Conservation (phyloP, 2,113 vertebrate genomes). For the Bothrops jararaca region DNA sequence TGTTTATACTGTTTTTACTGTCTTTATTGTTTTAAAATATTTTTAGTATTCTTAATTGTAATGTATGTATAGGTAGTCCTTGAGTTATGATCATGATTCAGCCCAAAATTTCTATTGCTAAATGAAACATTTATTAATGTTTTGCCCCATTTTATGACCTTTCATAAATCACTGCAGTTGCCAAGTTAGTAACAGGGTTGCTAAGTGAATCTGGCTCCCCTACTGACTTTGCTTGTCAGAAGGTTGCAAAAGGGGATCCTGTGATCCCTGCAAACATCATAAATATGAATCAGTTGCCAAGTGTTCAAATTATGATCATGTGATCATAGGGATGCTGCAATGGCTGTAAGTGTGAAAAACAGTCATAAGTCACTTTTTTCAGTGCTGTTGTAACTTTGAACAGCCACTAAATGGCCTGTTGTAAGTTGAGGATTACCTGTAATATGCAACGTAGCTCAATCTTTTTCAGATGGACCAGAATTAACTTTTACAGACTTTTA, state of each 20-base stretch:
- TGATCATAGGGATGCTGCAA: neutral
- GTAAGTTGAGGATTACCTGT: neutral
- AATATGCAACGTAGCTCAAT: neutral
- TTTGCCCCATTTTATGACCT: neutral
- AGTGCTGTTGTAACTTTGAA: neutral
- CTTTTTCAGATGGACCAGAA: neutral
- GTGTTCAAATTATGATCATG: neutral
- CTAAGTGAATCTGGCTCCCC: neutral
- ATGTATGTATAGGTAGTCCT: neutral
- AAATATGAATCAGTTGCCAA: neutral
- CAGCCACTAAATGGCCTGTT: neutral
- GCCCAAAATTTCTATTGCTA: neutral
- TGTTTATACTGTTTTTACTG: neutral
- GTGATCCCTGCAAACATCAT: no score
- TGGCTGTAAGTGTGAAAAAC: neutral
- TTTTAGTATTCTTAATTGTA: neutral
- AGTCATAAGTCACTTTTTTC: neutral
- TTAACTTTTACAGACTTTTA: neutral
- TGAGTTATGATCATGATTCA: neutral
- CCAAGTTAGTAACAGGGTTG: neutral
- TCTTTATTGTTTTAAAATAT: neutral
- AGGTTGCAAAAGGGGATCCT: neutral
- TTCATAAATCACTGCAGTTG: neutral
- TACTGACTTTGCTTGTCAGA: neutral
- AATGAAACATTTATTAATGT: neutral